Conservation (phyloP, 2,888 invertebrate genomes). For the Eledona agricola region DNA sequence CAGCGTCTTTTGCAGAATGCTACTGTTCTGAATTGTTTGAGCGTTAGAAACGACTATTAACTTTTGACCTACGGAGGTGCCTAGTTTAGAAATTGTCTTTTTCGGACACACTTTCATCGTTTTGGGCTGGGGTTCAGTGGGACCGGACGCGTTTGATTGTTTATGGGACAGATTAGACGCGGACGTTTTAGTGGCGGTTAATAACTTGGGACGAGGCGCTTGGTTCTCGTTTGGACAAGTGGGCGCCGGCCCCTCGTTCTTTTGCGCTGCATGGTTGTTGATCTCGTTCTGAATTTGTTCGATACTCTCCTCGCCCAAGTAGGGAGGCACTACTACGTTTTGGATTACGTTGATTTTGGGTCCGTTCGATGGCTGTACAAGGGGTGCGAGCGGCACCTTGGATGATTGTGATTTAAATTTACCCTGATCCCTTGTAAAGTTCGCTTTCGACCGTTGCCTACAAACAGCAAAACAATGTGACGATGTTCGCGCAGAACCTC, state of each 20-base stretch:
- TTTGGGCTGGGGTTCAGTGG: conserved; percentile 50
- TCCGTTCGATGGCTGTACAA: conserved; percentile 38
- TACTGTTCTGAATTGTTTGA: conserved; percentile 56
- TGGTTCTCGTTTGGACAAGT: conserved; percentile 53
- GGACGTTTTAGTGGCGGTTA: conserved; percentile 49
- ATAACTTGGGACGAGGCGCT: conserved; percentile 47
- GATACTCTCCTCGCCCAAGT: conserved; percentile 39
- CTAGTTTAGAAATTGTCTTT: conserved; percentile 52
- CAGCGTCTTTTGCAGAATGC: conserved; percentile 59
- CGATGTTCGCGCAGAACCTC: not conserved
- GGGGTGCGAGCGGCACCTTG: conserved; percentile 40
- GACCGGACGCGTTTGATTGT: conserved; percentile 40
- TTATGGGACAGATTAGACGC: conserved; percentile 46
- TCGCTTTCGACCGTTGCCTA: conserved; percentile 44
- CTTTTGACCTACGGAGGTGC: conserved; percentile 55
- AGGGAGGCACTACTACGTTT: conserved; percentile 52
- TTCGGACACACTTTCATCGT: conserved; percentile 54
- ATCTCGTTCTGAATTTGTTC: conserved; percentile 41
- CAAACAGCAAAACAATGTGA: conserved; percentile 3
- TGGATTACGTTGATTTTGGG: conserved; percentile 59
- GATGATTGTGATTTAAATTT: conserved; percentile 40
- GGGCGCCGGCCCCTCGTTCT: conserved; percentile 15
- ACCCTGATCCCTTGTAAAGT: conserved; percentile 36
- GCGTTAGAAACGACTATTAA: conserved; percentile 61
- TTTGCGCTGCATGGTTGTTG: conserved; percentile 36